Evolutionary conservation across 2,888 invertebrate species (phyloP).

Genomic region (Oscheius sp.): DNA sequence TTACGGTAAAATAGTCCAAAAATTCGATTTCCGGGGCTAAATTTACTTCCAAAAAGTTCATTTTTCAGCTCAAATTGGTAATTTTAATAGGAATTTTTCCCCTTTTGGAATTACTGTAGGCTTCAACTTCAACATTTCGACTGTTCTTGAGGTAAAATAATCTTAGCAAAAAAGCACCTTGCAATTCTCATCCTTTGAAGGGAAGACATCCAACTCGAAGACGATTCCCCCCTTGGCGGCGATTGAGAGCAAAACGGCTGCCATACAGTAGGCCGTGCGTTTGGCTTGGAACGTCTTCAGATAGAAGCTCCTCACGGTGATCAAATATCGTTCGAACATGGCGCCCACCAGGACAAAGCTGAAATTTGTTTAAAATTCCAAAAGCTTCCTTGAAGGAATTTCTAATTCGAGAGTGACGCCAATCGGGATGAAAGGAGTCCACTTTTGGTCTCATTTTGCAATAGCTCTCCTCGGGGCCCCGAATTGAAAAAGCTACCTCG

Average conservation of each 20-base stretch:
- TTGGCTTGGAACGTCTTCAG: slow-evolving; percentile 43
- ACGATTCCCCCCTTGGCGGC: slow-evolving; percentile 47
- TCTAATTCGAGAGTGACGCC: not conserved
- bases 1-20: too few species aligned
- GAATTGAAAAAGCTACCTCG: slow-evolving; percentile 28
- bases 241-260: slow-evolving; percentile 34
- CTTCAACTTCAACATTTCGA: too few species aligned
- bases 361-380: slow-evolving; percentile 20
- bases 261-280: slow-evolving; percentile 40
- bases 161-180: slow-evolving; percentile 23
- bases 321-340: slow-evolving; percentile 42
- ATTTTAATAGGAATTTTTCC: too few species aligned
- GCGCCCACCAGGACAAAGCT: slow-evolving; percentile 46
- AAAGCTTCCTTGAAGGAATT: too few species aligned
- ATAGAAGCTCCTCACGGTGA: slow-evolving; percentile 39
- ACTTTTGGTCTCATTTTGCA: not conserved
- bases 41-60: too few species aligned
- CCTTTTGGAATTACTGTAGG: too few species aligned
- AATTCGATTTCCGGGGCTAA: too few species aligned
- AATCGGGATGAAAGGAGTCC: not conserved
- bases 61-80: too few species aligned
- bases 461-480: not conserved
- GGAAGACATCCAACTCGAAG: slow-evolving; percentile 44
- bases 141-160: too few species aligned
- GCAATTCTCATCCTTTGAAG: slow-evolving; percentile 36